phyloP scores from a whole-genome alignment of 2,888 invertebrate genomes.

The Macrophya annulata region DNA sequence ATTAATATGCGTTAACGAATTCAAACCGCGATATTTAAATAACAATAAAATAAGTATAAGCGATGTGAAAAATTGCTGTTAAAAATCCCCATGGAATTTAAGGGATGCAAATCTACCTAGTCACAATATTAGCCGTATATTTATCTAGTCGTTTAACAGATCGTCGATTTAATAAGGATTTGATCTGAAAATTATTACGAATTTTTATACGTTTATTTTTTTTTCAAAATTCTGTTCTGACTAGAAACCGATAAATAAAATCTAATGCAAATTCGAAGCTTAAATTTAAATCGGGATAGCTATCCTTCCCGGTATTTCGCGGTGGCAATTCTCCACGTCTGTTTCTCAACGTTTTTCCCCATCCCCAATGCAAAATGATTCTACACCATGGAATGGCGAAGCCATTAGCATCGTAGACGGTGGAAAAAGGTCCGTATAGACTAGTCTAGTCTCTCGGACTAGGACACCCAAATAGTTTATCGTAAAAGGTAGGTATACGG shows the following conservation, averaged over 20 bases:
- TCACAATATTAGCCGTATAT: constrained; percentile 72
- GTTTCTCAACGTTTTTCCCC: constrained; percentile 59
- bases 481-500: not conserved
- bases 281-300: constrained; percentile 62
- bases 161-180: constrained; percentile 6
- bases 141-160: constrained; percentile 69
- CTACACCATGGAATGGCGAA: constrained; percentile 65
- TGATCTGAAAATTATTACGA: not conserved
- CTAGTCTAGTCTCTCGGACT: constrained; percentile 58
- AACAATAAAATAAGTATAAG: constrained; percentile 70
- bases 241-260: constrained; percentile 6
- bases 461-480: constrained; percentile 55
- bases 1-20: constrained; percentile 53
- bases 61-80: not conserved
- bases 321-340: constrained; percentile 64
- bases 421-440: constrained; percentile 60
- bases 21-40: constrained; percentile 72
- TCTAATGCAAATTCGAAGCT: constrained; percentile 61
- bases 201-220: not conserved
- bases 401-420: constrained; percentile 74
- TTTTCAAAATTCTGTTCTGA: not conserved
- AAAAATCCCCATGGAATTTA: constrained; percentile 64
- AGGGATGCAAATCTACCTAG: constrained; percentile 66
- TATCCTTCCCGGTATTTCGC: constrained; percentile 70
- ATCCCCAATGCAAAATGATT: constrained; percentile 67